Evolutionary conservation across 2,888 invertebrate species (phyloP).

Genomic region (Erebia epiphron): DNA sequence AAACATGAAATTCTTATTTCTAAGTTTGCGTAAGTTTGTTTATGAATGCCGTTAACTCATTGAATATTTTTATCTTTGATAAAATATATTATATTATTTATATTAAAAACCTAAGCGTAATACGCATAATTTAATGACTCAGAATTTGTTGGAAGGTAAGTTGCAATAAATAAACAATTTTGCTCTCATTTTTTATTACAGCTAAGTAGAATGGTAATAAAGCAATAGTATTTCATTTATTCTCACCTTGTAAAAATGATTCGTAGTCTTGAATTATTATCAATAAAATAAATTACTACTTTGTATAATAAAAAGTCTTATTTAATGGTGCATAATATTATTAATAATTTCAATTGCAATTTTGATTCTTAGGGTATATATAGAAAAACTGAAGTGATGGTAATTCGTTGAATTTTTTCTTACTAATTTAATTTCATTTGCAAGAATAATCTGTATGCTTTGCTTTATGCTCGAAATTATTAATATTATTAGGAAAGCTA

Average conservation of each 20-base stretch:
- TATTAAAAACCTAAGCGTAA: background rate
- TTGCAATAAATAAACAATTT: background rate
- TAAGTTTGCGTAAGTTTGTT: background rate
- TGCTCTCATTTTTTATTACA: background rate
- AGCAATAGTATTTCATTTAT: background rate
- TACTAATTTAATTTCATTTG: background rate
- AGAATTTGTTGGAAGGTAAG: background rate
- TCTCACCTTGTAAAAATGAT: background rate
- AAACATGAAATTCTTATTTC: slow-evolving; percentile 2
- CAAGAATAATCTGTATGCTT: background rate
- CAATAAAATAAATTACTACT: slow-evolving; percentile 10
- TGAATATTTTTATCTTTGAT: background rate
- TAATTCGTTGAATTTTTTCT: background rate
- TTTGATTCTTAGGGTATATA: background rate
- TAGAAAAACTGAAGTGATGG: background rate
- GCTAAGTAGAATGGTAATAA: background rate
- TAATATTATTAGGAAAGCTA: background rate
- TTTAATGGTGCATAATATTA: slow-evolving; percentile 1
- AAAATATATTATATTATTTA: background rate
- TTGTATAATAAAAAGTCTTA: background rate
- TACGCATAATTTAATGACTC: background rate
- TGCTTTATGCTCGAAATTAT: background rate
- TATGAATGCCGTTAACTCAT: background rate
- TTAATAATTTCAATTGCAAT: slow-evolving; percentile 10
- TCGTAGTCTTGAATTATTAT: background rate